Conservation (phyloP, 2,113 vertebrate species). For the Cavia porcellus region DNA sequence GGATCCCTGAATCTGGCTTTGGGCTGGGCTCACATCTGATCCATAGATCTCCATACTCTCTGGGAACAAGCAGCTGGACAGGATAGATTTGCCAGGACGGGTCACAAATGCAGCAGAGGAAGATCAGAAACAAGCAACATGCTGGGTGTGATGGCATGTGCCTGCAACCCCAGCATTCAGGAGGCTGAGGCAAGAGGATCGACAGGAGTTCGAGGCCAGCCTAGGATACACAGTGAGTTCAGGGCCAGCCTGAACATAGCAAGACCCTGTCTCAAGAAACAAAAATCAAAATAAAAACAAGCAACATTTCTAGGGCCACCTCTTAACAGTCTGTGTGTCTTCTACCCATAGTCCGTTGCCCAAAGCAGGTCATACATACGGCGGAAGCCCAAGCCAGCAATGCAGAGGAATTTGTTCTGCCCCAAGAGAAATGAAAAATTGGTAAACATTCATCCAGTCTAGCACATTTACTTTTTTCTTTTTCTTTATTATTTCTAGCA, state of each 20-base stretch:
- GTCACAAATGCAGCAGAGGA: background rate
- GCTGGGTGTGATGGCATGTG: background rate
- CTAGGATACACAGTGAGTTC: background rate
- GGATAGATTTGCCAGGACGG: background rate
- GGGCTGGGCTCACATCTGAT: background rate
- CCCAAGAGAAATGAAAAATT: background rate
- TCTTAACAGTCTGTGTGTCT: background rate
- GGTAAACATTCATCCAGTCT: background rate
- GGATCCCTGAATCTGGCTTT: background rate
- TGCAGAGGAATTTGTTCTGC: background rate
- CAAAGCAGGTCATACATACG: background rate
- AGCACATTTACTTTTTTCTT: background rate
- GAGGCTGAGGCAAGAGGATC: background rate
- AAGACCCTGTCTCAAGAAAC: background rate
- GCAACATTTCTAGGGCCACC: background rate
- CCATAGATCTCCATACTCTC: background rate
- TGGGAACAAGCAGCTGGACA: background rate
- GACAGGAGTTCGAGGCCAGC: background rate
- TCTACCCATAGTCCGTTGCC: too few species aligned
- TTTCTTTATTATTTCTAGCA: too few species aligned
- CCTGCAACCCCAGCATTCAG: background rate
- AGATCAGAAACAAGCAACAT: background rate
- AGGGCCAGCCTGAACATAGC: background rate
- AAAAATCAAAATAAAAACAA: background rate
- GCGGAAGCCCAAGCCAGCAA: background rate